phyloP scores from a whole-genome alignment of 2,888 invertebrate species.

The Syrista parreyssii region DNA sequence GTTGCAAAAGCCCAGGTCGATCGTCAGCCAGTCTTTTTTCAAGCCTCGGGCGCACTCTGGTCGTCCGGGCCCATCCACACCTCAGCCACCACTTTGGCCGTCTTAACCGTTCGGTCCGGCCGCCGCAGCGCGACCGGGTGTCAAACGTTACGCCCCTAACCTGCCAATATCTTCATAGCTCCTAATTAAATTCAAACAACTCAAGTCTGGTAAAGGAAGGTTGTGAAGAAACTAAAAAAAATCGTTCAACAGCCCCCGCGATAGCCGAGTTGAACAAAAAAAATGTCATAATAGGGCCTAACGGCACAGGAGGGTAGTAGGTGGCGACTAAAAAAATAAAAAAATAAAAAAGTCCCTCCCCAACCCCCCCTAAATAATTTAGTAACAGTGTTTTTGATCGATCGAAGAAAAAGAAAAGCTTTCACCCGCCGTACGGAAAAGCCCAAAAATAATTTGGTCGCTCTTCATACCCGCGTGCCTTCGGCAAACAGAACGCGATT shows the following conservation, averaged over 20 bases:
- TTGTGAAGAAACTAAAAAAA: background rate
- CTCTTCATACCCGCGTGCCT: background rate
- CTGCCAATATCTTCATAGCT: slow-evolving; percentile 42
- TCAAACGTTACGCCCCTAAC: slow-evolving; percentile 43
- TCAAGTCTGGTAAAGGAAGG: slow-evolving; percentile 5
- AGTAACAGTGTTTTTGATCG: background rate
- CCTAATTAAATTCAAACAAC: slow-evolving; percentile 37
- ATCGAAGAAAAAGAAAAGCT: background rate
- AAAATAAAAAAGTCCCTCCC: no score
- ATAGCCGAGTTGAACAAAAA: background rate
- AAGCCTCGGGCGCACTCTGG: slow-evolving; percentile 29
- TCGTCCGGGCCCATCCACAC: slow-evolving; percentile 27
- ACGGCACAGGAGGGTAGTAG: no score
- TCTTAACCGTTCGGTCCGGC: slow-evolving; percentile 22
- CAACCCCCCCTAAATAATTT: background rate
- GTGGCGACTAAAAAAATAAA: no score
- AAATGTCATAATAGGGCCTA: background rate
- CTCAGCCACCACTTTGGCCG: slow-evolving; percentile 17
- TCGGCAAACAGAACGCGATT: background rate
- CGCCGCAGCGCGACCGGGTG: slow-evolving; percentile 23
- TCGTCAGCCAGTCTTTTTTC: slow-evolving; percentile 30
- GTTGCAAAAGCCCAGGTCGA: slow-evolving; percentile 51
- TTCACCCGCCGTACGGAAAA: background rate
- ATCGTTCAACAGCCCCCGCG: slow-evolving; percentile 10
- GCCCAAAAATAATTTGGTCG: background rate